Conservation (phyloP, 2,797 vertebrate genomes). For the Perodicticus potto region DNA sequence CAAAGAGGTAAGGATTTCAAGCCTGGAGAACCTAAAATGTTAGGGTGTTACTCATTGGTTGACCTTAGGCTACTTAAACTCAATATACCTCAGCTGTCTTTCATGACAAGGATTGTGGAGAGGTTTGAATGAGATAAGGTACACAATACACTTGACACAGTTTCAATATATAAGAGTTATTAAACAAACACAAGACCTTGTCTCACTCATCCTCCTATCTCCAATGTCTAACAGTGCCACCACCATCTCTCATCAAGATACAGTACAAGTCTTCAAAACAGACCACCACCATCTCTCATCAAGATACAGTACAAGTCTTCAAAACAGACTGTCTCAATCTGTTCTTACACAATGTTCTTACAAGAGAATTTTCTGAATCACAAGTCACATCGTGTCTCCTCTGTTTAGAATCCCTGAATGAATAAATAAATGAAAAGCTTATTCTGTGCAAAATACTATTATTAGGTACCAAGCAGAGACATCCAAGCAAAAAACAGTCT, state of each 20-base stretch:
- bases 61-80: slow-evolving; percentile 11
- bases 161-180: not conserved
- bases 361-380: slow-evolving; percentile 64
- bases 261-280: slow-evolving; percentile 39
- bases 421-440: slow-evolving; percentile 48
- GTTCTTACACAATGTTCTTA: not conserved
- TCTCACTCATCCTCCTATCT: slow-evolving; percentile 32
- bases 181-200: not conserved
- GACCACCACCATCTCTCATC: not conserved
- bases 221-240: not conserved
- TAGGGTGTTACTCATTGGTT: not conserved
- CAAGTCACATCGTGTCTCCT: slow-evolving; percentile 47
- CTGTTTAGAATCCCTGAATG: slow-evolving; percentile 51
- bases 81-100: not conserved
- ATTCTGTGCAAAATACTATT: slow-evolving; percentile 36
- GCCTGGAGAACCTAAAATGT: not conserved
- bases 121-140: slow-evolving; percentile 32
- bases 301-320: not conserved
- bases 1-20: slow-evolving; percentile 17
- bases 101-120: not conserved
- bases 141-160: not conserved
- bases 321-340: slow-evolving; percentile 51
- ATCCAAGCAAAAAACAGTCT: slow-evolving; percentile 35
- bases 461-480: not conserved
- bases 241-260: not conserved